Percentiles rank a stretch among this genome's conserved stretches.
Evolutionary conservation across 2,113 vertebrate genomes (phyloP).

Genomic region (Ceratotherium simum): DNA sequence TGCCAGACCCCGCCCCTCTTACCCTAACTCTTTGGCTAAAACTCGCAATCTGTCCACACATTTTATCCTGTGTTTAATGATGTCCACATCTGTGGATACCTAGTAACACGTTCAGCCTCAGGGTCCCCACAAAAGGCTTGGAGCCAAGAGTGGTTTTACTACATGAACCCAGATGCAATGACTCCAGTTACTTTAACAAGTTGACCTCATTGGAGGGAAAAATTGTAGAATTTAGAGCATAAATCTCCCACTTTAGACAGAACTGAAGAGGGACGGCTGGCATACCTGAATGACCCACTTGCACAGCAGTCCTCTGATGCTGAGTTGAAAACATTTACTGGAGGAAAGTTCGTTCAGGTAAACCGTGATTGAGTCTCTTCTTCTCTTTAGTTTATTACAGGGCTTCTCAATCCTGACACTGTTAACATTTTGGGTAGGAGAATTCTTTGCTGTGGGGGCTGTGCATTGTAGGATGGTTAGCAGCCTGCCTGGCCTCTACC

Average conservation of each 20-base stretch:
- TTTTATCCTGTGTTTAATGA: not conserved
- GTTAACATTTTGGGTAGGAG: not conserved
- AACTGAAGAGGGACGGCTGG: not conserved
- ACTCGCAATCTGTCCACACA: not conserved
- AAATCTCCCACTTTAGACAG: not conserved
- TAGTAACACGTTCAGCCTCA: not conserved
- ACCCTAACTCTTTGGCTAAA: not conserved
- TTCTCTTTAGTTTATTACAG: not conserved
- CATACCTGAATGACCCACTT: not conserved
- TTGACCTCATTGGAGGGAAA: not conserved
- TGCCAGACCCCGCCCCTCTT: not conserved
- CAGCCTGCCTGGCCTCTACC: not conserved
- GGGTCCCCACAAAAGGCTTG: not conserved
- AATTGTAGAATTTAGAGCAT: not conserved
- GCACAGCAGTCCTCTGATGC: not conserved
- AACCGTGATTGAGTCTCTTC: not conserved
- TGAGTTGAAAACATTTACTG: not conserved
- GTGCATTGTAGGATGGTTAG: not conserved
- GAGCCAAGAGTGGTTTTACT: not conserved
- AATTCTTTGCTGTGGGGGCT: not conserved
- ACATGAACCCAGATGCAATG: not conserved
- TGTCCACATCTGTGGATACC: not conserved
- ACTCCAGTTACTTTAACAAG: not conserved
- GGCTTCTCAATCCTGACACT: not conserved
- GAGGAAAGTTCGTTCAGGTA: not conserved